Conservation (phyloP, 2,797 vertebrate species). For the Galaxias olidus region DNA sequence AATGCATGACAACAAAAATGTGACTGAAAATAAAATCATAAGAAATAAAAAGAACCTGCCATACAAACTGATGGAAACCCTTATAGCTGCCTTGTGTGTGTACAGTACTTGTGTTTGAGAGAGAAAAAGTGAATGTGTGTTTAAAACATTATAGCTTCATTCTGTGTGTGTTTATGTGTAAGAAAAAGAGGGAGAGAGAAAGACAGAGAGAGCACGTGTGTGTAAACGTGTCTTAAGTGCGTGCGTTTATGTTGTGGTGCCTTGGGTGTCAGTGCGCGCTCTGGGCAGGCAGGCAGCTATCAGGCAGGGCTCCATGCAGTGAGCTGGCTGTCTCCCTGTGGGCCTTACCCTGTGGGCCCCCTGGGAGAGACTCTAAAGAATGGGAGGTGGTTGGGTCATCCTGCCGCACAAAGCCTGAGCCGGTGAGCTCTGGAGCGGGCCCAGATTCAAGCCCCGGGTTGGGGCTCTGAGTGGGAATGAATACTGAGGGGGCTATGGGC, state of each 20-base stretch:
- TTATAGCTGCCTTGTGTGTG: conserved; percentile 60
- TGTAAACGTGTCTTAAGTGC: conserved; percentile 18
- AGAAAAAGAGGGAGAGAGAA: too few species aligned
- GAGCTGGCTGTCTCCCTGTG: conserved; percentile 79
- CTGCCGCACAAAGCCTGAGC: conserved; percentile 94
- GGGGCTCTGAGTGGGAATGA: conserved; percentile 93
- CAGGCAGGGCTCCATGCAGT: conserved; percentile 86
- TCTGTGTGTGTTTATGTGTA: background rate
- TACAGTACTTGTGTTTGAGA: background rate
- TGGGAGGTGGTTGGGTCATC: conserved; percentile 95
- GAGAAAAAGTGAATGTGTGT: background rate
- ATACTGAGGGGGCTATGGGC: conserved; percentile 92
- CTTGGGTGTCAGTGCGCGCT: conserved; percentile 27
- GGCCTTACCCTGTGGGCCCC: conserved; percentile 99
- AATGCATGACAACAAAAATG: conserved; percentile 44
- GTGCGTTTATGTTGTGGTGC: conserved; percentile 24
- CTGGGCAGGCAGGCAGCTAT: conserved; percentile 65
- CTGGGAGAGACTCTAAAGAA: conserved; percentile 95
- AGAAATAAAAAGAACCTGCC: conserved; percentile 46
- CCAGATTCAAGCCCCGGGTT: conserved; percentile 60
- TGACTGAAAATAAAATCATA: conserved; percentile 52
- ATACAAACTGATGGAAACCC: conserved; percentile 78
- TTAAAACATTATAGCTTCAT: background rate
- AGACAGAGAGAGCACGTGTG: conserved; percentile 17
- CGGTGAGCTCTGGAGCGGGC: conserved; percentile 88